A percentile compares a stretch with the other conserved stretches of the same genome.
These are phyloP conservation scores for Phania funesta DNA, from an alignment of 2,888 invertebrate genomes.

Conservation along the genomic window DNA sequence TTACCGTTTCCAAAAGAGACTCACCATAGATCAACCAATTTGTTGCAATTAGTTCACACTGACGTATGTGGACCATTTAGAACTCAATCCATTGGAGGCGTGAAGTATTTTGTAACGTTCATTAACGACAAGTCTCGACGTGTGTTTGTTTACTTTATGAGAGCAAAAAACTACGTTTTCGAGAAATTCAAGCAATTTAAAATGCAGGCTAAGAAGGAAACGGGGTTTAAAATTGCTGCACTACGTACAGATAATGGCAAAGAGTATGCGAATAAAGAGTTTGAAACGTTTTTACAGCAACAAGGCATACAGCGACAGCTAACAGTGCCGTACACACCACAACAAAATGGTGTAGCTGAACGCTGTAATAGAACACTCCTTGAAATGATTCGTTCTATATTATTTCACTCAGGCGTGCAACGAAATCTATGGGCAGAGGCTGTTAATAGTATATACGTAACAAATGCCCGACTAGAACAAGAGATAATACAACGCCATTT, in stretches of 20 bases:
- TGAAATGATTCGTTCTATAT: conserved; percentile 60
- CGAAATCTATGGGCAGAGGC: conserved; percentile 62
- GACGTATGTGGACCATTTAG: conserved; percentile 24
- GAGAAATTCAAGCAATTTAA: conserved; percentile 50
- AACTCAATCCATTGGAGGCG: conserved; percentile 6
- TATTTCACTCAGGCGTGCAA: conserved; percentile 24
- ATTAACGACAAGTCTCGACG: conserved; percentile 33
- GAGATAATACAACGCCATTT: conserved; percentile 51
- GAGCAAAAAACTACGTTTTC: conserved; percentile 26
- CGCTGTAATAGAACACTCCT: conserved; percentile 52
- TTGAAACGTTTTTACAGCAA: conserved; percentile 25
- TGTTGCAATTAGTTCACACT: conserved; percentile 27
- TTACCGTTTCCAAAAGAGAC: conserved; percentile 15
- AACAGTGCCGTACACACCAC: conserved; percentile 56
- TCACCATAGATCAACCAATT: background rate
- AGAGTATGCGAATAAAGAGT: background rate
- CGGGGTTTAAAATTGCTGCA: conserved; percentile 18
- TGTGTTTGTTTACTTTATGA: conserved; percentile 20
- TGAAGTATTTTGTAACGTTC: conserved; percentile 25
- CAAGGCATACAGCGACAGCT: conserved; percentile 54
- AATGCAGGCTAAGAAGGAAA: conserved; percentile 26
- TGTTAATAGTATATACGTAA: conserved; percentile 60
- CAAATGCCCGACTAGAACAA: conserved; percentile 43
- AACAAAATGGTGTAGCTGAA: conserved; percentile 59
- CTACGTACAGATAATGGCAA: conserved; percentile 35